phyloP scores from a whole-genome alignment of 2,888 invertebrate genomes.

The Clistopyga incitator region DNA sequence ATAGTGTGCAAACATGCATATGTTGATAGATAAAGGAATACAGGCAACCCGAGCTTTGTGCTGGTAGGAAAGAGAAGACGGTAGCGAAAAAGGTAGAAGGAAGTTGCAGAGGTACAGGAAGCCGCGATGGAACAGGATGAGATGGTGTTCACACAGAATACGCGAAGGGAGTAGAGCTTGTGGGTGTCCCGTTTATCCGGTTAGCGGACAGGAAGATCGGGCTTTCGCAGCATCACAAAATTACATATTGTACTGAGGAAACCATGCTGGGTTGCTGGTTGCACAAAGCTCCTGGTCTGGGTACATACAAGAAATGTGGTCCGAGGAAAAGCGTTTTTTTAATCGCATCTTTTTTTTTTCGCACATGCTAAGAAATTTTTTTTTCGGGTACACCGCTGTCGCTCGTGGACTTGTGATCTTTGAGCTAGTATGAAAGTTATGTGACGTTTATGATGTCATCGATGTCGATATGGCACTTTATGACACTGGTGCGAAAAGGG shows the following conservation, averaged over 20 bases:
- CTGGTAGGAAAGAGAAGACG: slow-evolving; percentile 14
- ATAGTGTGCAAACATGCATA: background rate
- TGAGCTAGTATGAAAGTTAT: too few species aligned
- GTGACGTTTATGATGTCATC: too few species aligned
- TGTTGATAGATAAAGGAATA: background rate
- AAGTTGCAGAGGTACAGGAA: slow-evolving; percentile 36
- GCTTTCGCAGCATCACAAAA: slow-evolving; percentile 25
- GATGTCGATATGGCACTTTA: too few species aligned
- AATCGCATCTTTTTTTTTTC: slow-evolving; percentile 53
- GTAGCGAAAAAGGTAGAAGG: background rate
- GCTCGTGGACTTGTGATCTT: slow-evolving; percentile 12
- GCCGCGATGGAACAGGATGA: slow-evolving; percentile 39
- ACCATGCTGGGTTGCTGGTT: slow-evolving; percentile 40
- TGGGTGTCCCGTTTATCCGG: slow-evolving; percentile 53
- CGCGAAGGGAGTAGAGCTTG: slow-evolving; percentile 12
- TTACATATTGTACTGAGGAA: slow-evolving; percentile 35
- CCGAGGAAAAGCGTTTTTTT: slow-evolving; percentile 36
- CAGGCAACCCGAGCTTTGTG: slow-evolving; percentile 1
- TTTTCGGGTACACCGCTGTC: slow-evolving; percentile 31
- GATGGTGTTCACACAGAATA: slow-evolving; percentile 34
- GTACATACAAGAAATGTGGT: background rate
- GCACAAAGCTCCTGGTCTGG: slow-evolving; percentile 37
- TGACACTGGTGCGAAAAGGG: too few species aligned
- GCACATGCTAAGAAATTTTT: too few species aligned
- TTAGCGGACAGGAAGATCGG: slow-evolving; percentile 52